Conservation (phyloP, 2,888 invertebrate genomes). For the Polymixis lichenea region DNA sequence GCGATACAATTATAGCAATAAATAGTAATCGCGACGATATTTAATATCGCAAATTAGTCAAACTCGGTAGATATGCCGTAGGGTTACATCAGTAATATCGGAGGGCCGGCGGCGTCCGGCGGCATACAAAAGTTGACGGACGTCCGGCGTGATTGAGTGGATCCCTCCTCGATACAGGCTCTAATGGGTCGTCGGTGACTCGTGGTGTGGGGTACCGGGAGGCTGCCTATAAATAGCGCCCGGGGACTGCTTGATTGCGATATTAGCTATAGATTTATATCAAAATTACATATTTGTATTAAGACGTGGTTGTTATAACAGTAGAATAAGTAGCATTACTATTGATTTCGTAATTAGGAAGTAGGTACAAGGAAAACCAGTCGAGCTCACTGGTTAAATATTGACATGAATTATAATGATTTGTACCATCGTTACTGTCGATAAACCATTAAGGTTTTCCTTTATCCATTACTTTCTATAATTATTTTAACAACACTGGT, state of each 20-base stretch:
- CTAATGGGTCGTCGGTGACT: slow-evolving; percentile 81
- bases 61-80: slow-evolving; percentile 65
- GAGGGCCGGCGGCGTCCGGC: slow-evolving; percentile 73
- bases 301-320: not conserved
- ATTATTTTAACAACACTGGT: not conserved
- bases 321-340: not conserved
- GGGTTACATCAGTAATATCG: slow-evolving; percentile 75
- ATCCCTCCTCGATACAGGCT: slow-evolving; percentile 81
- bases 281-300: slow-evolving; percentile 21
- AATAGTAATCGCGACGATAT: slow-evolving; percentile 63
- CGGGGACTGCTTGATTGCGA: slow-evolving; percentile 79
- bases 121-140: slow-evolving; percentile 85
- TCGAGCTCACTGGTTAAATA: not conserved
- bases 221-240: slow-evolving; percentile 78
- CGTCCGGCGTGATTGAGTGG: slow-evolving; percentile 86
- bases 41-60: slow-evolving; percentile 75
- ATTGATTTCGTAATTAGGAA: not conserved
- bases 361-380: slow-evolving; percentile 1
- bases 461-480: not conserved
- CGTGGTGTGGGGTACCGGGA: slow-evolving; percentile 63
- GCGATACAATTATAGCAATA: slow-evolving; percentile 52
- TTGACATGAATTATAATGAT: not conserved
- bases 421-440: not conserved
- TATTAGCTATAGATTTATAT: slow-evolving; percentile 71
- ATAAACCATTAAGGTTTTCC: not conserved